A percentile compares a stretch with the other conserved stretches of the same genome.
Evolutionary conservation across 2,888 invertebrate species (phyloP).

Genomic region (Arenicola marina): DNA sequence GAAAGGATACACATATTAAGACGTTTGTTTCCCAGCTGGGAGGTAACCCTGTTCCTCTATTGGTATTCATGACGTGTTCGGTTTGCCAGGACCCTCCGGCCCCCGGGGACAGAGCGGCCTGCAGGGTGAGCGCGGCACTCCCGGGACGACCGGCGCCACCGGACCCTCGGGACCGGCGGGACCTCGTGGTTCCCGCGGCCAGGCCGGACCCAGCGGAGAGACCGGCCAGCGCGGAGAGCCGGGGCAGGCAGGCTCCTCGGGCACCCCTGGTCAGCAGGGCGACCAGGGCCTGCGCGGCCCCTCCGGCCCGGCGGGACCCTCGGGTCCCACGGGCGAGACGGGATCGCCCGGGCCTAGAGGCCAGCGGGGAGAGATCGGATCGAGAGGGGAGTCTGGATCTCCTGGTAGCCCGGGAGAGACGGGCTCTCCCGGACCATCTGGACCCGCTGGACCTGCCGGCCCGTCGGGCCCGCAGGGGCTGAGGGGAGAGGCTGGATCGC

Average conservation of each 20-base stretch:
- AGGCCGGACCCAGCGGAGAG: neutral
- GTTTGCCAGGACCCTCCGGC: conserved; percentile 9
- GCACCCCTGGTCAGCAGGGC: neutral
- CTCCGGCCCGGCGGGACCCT: neutral
- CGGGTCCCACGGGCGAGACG: conserved; percentile 5
- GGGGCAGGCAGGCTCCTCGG: conserved; percentile 9
- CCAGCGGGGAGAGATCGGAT: neutral
- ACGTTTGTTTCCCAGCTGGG: no score
- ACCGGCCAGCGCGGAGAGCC: neutral
- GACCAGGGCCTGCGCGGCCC: neutral
- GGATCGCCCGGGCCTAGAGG: neutral
- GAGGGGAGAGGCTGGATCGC: no score
- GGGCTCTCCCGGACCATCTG: no score
- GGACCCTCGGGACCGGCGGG: conserved; percentile 2
- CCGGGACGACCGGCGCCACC: conserved; percentile 7
- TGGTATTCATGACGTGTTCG: no score
- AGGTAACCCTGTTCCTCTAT: no score
- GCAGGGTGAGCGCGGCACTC: conserved; percentile 1
- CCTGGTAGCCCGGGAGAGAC: no score
- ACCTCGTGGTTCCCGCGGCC: neutral
- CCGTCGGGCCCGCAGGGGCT: no score
- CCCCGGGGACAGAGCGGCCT: conserved; percentile 4
- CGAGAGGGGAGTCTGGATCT: no score
- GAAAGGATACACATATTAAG: no score
- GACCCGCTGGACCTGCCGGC: no score